Percentiles rank a stretch among this genome's conserved stretches.
These are phyloP conservation scores for Morinoia aosen DNA, from an alignment of 2,888 invertebrate genomes.

Conservation along the genomic window DNA sequence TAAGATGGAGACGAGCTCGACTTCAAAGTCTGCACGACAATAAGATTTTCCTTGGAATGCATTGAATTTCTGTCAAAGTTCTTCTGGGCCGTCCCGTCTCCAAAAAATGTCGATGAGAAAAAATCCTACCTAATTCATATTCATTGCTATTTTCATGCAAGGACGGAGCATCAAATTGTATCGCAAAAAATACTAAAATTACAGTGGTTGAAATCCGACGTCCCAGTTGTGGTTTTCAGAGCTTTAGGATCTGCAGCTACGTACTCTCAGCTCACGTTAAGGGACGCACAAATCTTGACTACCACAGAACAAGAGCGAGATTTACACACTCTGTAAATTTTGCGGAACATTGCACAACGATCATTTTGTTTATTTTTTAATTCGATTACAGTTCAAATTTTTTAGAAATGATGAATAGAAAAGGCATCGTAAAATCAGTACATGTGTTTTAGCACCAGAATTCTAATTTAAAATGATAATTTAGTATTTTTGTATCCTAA, in stretches of 20 bases:
- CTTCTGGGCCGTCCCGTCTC: not conserved
- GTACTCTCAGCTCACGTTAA: not conserved
- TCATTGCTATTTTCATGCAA: conserved; percentile 42
- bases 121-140: conserved; percentile 32
- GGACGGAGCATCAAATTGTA: conserved; percentile 34
- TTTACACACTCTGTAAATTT: no score
- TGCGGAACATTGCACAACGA: no score
- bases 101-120: conserved; percentile 6
- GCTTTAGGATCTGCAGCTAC: not conserved
- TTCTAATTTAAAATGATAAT: no score
- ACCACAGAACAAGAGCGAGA: not conserved
- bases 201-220: not conserved
- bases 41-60: conserved; percentile 39
- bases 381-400: no score
- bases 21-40: conserved; percentile 37
- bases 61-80: conserved; percentile 41
- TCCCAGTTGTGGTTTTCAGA: not conserved
- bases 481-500: no score
- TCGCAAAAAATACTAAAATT: conserved; percentile 18
- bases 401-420: no score
- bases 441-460: no score
- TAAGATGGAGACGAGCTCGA: not conserved
- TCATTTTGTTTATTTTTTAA: no score
- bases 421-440: no score
- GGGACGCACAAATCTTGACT: not conserved